Conservation (phyloP, 2,113 vertebrate genomes). For the Buteo buteo region DNA sequence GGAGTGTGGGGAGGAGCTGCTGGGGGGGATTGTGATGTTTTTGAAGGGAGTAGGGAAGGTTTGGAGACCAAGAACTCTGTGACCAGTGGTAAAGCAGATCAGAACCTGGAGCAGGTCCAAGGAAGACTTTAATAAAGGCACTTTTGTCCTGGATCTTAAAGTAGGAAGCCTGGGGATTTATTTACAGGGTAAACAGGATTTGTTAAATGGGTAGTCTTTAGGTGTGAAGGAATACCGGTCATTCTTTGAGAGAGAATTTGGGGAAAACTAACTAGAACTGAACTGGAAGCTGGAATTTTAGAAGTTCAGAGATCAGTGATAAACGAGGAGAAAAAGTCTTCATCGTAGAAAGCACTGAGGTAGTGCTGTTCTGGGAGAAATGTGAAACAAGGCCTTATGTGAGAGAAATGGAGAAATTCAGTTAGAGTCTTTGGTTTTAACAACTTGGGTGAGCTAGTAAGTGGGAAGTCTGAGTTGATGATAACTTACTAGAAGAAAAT, state of each 20-base stretch:
- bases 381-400: neutral
- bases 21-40: neutral
- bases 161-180: constrained; percentile 20
- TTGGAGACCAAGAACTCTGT: neutral
- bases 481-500: neutral
- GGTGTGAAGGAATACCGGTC: neutral
- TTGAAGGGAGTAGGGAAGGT: neutral
- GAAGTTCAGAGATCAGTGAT: neutral
- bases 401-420: neutral
- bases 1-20: neutral
- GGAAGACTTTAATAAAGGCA: constrained; percentile 19
- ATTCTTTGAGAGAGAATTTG: neutral
- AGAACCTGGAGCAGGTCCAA: neutral
- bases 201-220: neutral
- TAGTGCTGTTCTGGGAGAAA: neutral
- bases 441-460: neutral
- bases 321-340: neutral
- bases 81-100: neutral
- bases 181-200: constrained; percentile 12
- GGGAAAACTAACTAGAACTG: neutral
- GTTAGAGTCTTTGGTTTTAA: neutral
- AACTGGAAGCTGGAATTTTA: neutral
- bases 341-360: neutral
- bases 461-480: neutral
- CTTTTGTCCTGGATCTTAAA: constrained; percentile 14